Percentiles rank a stretch among this genome's conserved stretches.
These are phyloP conservation scores for Loris lydekkerianus DNA, from an alignment of 2,797 vertebrate genomes.

Conservation along the genomic window DNA sequence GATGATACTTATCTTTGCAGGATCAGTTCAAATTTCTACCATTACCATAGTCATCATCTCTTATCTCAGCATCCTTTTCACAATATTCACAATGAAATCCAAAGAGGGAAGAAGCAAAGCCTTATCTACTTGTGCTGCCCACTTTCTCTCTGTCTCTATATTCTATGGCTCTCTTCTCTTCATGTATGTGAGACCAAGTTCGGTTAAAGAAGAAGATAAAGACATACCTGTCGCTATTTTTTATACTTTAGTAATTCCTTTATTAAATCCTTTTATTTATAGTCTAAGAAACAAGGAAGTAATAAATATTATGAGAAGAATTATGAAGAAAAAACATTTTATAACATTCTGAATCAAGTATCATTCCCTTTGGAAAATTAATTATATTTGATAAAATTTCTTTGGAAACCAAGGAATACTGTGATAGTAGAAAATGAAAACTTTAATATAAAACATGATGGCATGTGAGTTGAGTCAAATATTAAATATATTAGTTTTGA, in stretches of 20 bases:
- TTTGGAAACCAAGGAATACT: background rate
- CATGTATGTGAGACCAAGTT: too few species aligned
- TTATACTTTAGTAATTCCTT: too few species aligned
- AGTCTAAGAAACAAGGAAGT: conserved; percentile 34
- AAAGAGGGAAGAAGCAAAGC: conserved; percentile 13
- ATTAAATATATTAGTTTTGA: background rate
- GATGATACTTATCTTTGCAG: conserved; percentile 61
- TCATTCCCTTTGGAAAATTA: background rate
- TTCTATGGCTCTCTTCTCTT: too few species aligned
- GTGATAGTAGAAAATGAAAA: background rate
- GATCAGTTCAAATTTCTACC: conserved; percentile 56
- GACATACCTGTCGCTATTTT: too few species aligned
- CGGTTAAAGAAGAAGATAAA: too few species aligned
- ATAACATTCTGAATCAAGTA: background rate
- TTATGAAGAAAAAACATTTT: background rate
- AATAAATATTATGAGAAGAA: conserved; percentile 31
- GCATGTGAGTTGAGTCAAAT: background rate
- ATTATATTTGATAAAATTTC: background rate
- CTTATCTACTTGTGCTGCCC: conserved; percentile 16
- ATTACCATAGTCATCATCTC: conserved; percentile 56
- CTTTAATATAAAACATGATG: background rate
- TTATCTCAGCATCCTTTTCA: conserved; percentile 65
- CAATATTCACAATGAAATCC: conserved; percentile 39
- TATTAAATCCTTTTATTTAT: too few species aligned
- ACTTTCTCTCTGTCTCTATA: background rate